Evolutionary conservation across 2,113 vertebrate genomes (phyloP), one percentile per base, ranked within the genome.

Genomic region (Deroptyus accipitrinus): DNA sequence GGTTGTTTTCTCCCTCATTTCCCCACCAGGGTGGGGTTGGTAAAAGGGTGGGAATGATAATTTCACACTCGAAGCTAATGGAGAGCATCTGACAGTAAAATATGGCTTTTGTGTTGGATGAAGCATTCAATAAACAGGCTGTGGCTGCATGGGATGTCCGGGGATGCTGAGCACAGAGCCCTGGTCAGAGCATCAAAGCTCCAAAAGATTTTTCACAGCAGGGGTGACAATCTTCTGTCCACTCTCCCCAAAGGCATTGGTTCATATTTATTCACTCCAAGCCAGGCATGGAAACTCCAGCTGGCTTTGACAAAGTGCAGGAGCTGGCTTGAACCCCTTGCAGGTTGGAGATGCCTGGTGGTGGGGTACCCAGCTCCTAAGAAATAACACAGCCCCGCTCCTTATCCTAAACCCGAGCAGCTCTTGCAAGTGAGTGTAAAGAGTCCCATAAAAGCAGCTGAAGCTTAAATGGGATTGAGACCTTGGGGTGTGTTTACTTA

Each of bases 21-120:
- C 91, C 88, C 89, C 92, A 89, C 74, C 90, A 91, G 95, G 94
- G 95, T 70, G 95, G 88, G 94, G 91, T 8, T 83, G 91, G 94
- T 86, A 73, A 77, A 93, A 92, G 80, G 86, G 83, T 91, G 94
- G 91, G 96, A 95, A 94, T 59, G 77, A 76, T 89, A 92, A 94
- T 94, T 95, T 94, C 88, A 73, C 93, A 94, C 87, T 95, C 55
- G 74, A 92, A 87, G 61, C 70, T 94, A 96, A 95, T 86, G 75
- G 79, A 79, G 92, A 95, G 87, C 94, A 96, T 95, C 95, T 96
- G 95, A 92, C 83, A 81, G 64, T 69, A 88, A 96, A 95, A 92
- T n/a, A 87, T 0, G 6, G 74, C 62, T 73, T 90, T 97, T 84
- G 83, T 91, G 90, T 70, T 0, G 6, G 63, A 49, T 28, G 46